Base-by-base conservation (phyloP, 2,888 invertebrate species). In the Salpingus planirostris region DNA sequence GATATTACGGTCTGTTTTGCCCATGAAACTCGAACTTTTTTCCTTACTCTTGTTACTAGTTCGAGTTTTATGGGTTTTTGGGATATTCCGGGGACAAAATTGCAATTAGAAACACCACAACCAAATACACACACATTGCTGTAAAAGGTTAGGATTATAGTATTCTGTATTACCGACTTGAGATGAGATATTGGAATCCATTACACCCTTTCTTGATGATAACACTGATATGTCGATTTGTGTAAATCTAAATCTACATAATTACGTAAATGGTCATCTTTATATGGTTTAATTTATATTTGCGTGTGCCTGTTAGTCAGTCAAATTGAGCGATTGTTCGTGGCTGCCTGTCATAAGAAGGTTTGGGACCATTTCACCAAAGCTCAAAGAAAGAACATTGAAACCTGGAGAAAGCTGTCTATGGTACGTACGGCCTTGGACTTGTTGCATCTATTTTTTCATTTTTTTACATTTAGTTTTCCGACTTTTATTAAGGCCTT, bases 291-390 rank as follows among this genome's bases (percentile, higher is more conserved):
- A 58, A 57, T 56, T 49, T 50, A 55, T 59, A 59, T 62, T 61
- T 62, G 60, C 59, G 62, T 64, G 63, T 63, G 60, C 61, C 57
- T 62, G 69, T 70, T 86, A 95, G 95, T 95, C 84, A 87, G 88
- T 81, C 92, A 93, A 84, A 92, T 95, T 78, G 93, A 91, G 83
- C 86, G 88, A 78, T 90, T 95, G 73, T 93, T 95, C 78, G 74
- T 76, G 68, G 86, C 90, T 61, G 90, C 93, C 65, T 85, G 84
- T 70, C 92, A 92, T 75, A 93, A 95, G 80, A 92, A 92, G 71
- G 91, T 90, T 69, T 95, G 95, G 95, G 95, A 95, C 81, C 95
- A 95, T 81, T 95, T 96, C 82, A 92, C 92, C 72, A 95, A 95
- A 78, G 89, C 93, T 56, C 95, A 95, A 72, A 78, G 95, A 74